These are phyloP conservation scores for Phasia obesa DNA, from an alignment of 2,888 invertebrate genomes.

Conservation along the genomic window DNA sequence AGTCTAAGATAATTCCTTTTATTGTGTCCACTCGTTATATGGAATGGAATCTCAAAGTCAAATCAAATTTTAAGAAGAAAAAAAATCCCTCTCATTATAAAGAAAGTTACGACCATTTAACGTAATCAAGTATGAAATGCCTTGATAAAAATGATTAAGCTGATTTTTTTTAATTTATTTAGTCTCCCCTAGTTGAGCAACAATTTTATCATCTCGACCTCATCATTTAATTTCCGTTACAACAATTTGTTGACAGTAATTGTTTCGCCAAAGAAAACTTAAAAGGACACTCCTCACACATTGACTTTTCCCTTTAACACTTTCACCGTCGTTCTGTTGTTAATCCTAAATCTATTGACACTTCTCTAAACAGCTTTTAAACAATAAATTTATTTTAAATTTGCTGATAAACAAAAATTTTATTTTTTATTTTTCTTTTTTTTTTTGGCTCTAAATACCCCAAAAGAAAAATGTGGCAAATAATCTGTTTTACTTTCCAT, in stretches of 20 bases:
- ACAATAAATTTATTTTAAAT: slow-evolving; percentile 36
- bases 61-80: too few species aligned
- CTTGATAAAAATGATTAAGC: background rate
- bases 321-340: slow-evolving; percentile 46
- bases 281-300: slow-evolving; percentile 24
- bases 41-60: too few species aligned
- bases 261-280: background rate
- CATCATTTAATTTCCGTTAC: slow-evolving; percentile 60
- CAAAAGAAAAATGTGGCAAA: slow-evolving; percentile 41
- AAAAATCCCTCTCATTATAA: background rate
- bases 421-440: background rate
- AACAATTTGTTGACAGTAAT: slow-evolving; percentile 34
- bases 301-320: slow-evolving; percentile 57
- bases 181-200: background rate
- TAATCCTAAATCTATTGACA: slow-evolving; percentile 43
- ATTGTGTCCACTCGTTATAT: too few species aligned
- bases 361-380: background rate
- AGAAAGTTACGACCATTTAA: background rate
- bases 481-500: slow-evolving; percentile 59
- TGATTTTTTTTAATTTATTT: background rate
- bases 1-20: too few species aligned
- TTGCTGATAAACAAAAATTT: slow-evolving; percentile 26
- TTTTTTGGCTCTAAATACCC: slow-evolving; percentile 21
- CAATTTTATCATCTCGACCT: slow-evolving; percentile 46
- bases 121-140: background rate